These are phyloP conservation scores for Onychomys leucogaster DNA, from an alignment of 2,797 vertebrate genomes.

Conservation along the genomic window DNA sequence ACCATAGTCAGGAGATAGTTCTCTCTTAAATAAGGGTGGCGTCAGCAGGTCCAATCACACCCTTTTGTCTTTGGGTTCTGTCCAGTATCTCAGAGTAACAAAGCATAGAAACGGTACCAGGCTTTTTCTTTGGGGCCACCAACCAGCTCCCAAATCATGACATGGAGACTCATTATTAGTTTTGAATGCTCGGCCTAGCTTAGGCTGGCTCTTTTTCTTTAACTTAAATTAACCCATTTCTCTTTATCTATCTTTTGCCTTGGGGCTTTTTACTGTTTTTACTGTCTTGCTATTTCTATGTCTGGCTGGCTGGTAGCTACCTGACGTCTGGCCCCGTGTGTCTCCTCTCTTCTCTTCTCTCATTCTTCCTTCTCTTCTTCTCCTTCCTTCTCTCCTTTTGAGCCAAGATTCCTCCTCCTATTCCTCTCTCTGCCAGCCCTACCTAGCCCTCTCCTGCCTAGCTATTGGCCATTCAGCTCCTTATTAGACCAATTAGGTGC, in stretches of 20 bases:
- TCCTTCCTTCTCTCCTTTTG: neutral
- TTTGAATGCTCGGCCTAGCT: neutral
- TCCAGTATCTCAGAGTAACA: neutral
- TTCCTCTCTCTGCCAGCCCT: neutral
- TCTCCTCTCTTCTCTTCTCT: neutral
- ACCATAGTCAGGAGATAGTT: neutral
- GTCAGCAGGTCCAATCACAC: rapidly evolving
- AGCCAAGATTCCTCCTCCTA: neutral
- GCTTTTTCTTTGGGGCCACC: neutral
- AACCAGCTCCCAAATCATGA: neutral
- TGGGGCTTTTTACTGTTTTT: neutral
- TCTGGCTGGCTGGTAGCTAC: neutral
- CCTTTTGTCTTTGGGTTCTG: neutral
- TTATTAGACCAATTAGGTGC: neutral
- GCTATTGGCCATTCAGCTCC: neutral
- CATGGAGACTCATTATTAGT: neutral
- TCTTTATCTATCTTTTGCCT: neutral
- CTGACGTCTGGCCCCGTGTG: neutral
- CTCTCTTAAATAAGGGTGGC: neutral
- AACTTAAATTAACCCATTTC: neutral
- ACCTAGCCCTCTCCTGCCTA: neutral
- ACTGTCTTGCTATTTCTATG: neutral
- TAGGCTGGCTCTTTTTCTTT: neutral
- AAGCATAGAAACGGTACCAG: neutral
- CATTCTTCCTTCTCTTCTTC: neutral